Base-by-base conservation (phyloP, 2,797 vertebrate genomes). In the Hipposideros larvatus region DNA sequence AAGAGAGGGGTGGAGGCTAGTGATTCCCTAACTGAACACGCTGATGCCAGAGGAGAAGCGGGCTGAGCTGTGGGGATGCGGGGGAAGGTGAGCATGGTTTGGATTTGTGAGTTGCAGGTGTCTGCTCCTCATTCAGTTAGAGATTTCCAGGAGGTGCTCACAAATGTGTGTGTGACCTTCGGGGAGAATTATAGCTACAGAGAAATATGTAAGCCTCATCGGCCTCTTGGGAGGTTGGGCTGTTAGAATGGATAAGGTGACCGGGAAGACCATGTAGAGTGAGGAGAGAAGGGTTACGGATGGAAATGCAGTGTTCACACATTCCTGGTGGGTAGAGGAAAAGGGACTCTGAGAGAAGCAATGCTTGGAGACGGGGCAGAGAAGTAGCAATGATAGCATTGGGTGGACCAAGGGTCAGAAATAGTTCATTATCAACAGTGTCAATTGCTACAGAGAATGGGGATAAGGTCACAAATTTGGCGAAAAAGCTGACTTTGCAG, bases 351-450 rank as follows among this genome's bases (percentile, higher is more conserved):
- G 63, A 0, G 1, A 18, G 24, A 55, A 41, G 61, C 16, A 31
- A 1, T 26, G 61, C 28, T 4, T 4, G 31, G 43, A 68, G 91
- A 15, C 15, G 34, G 46, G 5, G 7, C 48, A 18, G 22, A 73
- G 43, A 53, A 34, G 11, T 2, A 28, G 21, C 8, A 0, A n/a
- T 37, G 85, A 11, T 0, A 43, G 57, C 55, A 1, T 1, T 31
- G 48, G 22, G 46, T 74, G 61, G 68, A 48, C 26, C 1, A 4
- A 5, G 0, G 15, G 5, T 59, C 16, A 0, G 63, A 80, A 88
- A 65, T 5, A 57, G 18, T 13, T 82, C 13, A 14, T 8, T 6
- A 65, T 63, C 53, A 55, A 21, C 5, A 41, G 19, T 4, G 15
- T 53, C 82, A 26, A 0, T 8, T 16, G 68, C 34, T 21, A n/a